These are phyloP conservation scores for Ornithoptera priamus DNA, from an alignment of 2,888 invertebrate genomes.

Conservation along the genomic window DNA sequence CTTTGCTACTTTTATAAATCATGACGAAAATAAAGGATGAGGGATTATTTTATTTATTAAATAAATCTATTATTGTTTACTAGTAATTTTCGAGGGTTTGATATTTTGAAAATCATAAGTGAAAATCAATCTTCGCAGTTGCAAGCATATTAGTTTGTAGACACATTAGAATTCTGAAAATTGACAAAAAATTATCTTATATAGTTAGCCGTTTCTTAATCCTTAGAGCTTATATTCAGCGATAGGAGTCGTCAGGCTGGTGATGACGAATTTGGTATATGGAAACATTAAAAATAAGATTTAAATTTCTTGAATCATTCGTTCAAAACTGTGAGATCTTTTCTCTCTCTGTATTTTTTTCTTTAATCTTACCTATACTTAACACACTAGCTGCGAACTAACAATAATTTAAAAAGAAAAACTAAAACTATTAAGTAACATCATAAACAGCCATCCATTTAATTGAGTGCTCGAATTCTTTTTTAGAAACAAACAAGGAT, in stretches of 20 bases:
- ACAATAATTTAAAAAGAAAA: conserved; percentile 4
- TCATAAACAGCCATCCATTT: conserved; percentile 41
- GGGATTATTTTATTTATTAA: conserved; percentile 28
- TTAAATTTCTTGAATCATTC: no score
- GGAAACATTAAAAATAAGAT: no score
- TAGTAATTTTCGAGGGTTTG: conserved; percentile 19
- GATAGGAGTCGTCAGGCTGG: no score
- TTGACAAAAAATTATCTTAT: no score
- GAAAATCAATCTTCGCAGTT: conserved; percentile 1
- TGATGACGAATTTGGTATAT: no score
- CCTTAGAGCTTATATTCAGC: no score
- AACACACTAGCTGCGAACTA: not conserved
- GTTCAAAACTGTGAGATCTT: no score
- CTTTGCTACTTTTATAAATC: conserved; percentile 19
- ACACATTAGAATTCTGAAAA: no score
- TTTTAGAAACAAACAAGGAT: conserved; percentile 48
- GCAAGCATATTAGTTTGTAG: not conserved
- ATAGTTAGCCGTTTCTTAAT: no score
- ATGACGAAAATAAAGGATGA: conserved; percentile 25
- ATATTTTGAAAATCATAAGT: conserved; percentile 14
- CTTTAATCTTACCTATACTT: not conserved
- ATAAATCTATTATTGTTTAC: conserved; percentile 27
- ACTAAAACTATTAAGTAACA: conserved; percentile 35
- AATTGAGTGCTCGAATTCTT: conserved; percentile 39
- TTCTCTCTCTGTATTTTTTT: no score